Evolutionary conservation across 2,888 invertebrate genomes (phyloP).

Genomic region (Stratiomys singularior): DNA sequence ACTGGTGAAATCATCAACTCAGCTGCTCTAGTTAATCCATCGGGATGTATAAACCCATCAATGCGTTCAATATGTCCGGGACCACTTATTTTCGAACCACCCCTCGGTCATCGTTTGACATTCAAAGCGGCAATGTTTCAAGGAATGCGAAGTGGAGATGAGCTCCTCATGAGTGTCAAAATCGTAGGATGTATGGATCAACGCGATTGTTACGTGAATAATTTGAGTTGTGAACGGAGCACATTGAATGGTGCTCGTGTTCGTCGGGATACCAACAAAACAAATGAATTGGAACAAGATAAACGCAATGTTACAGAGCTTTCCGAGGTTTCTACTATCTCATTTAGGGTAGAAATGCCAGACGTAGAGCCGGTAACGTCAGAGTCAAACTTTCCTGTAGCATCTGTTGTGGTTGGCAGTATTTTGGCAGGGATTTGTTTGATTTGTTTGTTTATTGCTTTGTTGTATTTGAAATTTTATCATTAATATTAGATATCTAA

Average conservation of each 20-base stretch:
- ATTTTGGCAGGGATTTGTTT: constrained; percentile 55
- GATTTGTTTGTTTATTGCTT: constrained; percentile 57
- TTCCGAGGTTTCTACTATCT: constrained; percentile 60
- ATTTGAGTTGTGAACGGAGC: constrained; percentile 56
- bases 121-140: constrained; percentile 71
- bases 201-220: constrained; percentile 66
- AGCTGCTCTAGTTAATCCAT: constrained; percentile 64
- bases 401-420: constrained; percentile 47
- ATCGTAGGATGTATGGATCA: constrained; percentile 69
- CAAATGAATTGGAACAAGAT: neutral
- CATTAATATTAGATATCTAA: constrained; percentile 34
- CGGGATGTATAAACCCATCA: constrained; percentile 66
- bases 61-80: constrained; percentile 66
- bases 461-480: constrained; percentile 54
- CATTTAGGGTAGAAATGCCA: constrained; percentile 59
- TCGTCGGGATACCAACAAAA: constrained; percentile 54
- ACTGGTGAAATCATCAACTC: constrained; percentile 61
- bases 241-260: constrained; percentile 26
- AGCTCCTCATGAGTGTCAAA: constrained; percentile 69
- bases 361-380: neutral
- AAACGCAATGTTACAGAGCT: constrained; percentile 44
- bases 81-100: constrained; percentile 64
- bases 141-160: constrained; percentile 70
- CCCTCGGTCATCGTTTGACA: constrained; percentile 65
- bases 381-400: constrained; percentile 47